phyloP scores from a whole-genome alignment of 2,888 invertebrate genomes.

The Acleris emargana region DNA sequence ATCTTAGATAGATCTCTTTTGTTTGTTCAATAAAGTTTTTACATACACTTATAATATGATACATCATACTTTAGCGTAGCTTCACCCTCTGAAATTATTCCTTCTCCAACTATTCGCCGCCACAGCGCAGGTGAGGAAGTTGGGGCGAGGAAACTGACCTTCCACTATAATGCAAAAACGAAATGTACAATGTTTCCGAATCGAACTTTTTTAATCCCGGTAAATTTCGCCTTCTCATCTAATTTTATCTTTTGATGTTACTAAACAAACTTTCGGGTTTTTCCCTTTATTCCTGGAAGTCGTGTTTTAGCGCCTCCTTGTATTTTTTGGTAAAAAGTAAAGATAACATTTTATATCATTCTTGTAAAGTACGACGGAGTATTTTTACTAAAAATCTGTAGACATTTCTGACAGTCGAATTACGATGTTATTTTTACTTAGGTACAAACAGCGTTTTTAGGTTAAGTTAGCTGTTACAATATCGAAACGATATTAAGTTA shows the following conservation, averaged over 20 bases:
- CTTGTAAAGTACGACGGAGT: not conserved
- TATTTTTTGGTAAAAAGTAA: not conserved
- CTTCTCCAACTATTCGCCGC: too few species aligned
- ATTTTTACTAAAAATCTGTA: not conserved
- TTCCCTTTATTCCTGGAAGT: slow-evolving; percentile 7
- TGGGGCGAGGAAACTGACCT: slow-evolving; percentile 30
- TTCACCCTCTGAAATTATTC: too few species aligned
- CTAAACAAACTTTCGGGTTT: slow-evolving; percentile 27
- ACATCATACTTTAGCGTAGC: too few species aligned
- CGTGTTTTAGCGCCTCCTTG: not conserved
- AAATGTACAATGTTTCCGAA: slow-evolving; percentile 21
- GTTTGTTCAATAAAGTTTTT: too few species aligned
- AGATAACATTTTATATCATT: not conserved
- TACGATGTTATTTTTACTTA: not conserved
- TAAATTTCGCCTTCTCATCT: slow-evolving; percentile 11
- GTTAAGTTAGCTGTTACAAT: too few species aligned
- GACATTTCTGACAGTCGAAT: too few species aligned
- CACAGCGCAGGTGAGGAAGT: not conserved
- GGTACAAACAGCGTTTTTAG: not conserved
- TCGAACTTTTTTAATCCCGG: slow-evolving; percentile 23
- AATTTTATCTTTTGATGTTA: slow-evolving; percentile 23
- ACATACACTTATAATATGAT: too few species aligned
- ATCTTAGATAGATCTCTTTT: too few species aligned
- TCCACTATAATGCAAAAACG: slow-evolving; percentile 3
- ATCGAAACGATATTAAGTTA: too few species aligned